Evolutionary conservation across 2,888 invertebrate genomes (phyloP), one percentile per base, ranked within the genome.

Genomic region (Cheilosia vulpina): DNA sequence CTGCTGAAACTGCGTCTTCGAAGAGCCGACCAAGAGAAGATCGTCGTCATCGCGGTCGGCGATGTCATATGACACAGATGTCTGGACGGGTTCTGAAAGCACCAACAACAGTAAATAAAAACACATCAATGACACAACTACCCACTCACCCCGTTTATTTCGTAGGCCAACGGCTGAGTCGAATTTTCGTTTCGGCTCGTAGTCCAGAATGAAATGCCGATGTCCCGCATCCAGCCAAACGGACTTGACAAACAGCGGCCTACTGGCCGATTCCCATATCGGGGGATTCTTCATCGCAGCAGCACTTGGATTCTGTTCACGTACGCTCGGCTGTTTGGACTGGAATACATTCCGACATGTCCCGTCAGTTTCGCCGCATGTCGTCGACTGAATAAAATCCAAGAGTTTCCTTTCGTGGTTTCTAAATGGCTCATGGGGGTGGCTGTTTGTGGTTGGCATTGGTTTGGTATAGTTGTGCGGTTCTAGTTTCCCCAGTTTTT

Each of bases 191-290:
- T 88, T 88, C 17, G 90, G 90, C 79, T 91, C 90, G 87, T 91
- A 90, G 72, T 92, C 92, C 57, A 92, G 88, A 78, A 92, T 90
- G 62, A 92, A 92, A 87, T 91, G 91, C 11, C 92, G 88, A 52
- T 90, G 90, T 41, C 90, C 89, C 24, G 89, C 85, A 80, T 91
- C 90, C 78, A 95, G 94, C 96, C 96, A 97, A 68, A 94, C 93
- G 57, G 94, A 94, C 89, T 93, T 93, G 87, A 94, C 93, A 91
- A 94, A 94, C 91, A 94, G 92, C 89, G 94, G 94, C 87, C 93
- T 93, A 91, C 93, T 93, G 84, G 94, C 94, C 87, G 94, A 93
- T 90, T 94, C 94, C 94, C 94, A 94, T 90, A 94, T 94, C 87
- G 93, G 93, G 43, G 89, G 69, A 79, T 88, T 89, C 87, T 87